These are phyloP conservation scores for Pyrgilauda ruficollis DNA, from an alignment of 2,113 vertebrate species.

Conservation along the genomic window DNA sequence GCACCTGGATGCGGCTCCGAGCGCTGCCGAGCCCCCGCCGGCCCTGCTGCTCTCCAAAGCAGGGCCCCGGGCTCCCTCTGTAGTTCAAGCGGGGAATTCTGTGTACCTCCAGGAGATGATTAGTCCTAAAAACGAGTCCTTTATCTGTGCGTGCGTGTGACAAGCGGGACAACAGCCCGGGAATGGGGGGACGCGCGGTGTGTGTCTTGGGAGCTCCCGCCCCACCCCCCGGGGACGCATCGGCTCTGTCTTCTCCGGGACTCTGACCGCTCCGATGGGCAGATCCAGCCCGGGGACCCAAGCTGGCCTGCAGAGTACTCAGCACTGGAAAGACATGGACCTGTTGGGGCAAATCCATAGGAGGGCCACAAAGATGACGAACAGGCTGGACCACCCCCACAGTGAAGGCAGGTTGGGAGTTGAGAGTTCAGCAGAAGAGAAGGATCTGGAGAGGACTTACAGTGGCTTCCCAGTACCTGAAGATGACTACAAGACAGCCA, in stretches of 20 bases:
- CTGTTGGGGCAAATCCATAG: background rate
- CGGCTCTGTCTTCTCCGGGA: background rate
- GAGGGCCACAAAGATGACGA: background rate
- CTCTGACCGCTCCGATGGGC: background rate
- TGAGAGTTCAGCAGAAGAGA: background rate
- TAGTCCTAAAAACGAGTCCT: accelerated
- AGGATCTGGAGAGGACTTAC: background rate
- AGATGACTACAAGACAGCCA: background rate
- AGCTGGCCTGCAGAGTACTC: background rate
- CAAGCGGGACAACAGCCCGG: accelerated
- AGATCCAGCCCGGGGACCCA: background rate
- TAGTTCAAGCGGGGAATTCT: background rate
- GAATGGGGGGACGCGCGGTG: accelerated
- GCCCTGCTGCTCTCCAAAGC: background rate
- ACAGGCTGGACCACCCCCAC: no score
- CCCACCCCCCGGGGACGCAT: background rate
- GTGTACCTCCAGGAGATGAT: accelerated
- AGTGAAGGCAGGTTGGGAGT: background rate
- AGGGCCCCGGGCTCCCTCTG: conserved; percentile 53
- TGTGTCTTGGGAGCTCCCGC: background rate
- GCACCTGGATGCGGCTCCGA: accelerated
- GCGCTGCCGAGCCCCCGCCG: no score
- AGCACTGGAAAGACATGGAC: no score
- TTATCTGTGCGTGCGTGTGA: accelerated
- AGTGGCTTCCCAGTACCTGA: background rate